Evolutionary conservation across 2,113 vertebrate genomes (phyloP).

Genomic region (Phrynosoma blainvillii): DNA sequence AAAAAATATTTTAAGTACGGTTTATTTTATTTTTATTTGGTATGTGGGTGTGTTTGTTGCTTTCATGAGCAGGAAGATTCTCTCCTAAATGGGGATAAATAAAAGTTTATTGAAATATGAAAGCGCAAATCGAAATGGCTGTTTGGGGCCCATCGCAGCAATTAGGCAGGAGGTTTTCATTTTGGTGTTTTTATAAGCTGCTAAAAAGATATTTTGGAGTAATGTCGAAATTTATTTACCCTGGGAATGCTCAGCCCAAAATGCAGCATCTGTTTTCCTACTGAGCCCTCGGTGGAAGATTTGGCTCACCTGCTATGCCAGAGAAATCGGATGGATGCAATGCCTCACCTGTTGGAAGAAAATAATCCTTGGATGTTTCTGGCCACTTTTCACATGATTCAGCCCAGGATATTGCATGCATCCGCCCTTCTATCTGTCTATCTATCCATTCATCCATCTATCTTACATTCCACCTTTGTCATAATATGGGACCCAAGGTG

Average conservation of each 20-base stretch:
- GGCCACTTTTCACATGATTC: background rate
- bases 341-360: background rate
- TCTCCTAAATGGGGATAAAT: constrained; percentile 74
- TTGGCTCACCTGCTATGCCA: background rate
- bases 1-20: background rate
- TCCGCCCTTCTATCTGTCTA: too few species aligned
- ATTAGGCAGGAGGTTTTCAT: constrained; percentile 67
- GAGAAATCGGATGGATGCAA: background rate
- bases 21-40: background rate
- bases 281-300: background rate
- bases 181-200: constrained; percentile 71
- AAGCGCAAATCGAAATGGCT: constrained; percentile 71
- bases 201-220: constrained; percentile 70
- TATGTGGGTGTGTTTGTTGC: background rate
- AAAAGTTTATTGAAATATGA: constrained; percentile 77
- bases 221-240: constrained; percentile 75
- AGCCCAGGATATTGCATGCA: background rate
- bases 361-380: background rate
- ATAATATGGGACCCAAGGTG: background rate
- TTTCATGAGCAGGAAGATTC: constrained; percentile 56
- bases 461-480: background rate
- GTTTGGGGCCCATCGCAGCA: constrained; percentile 62
- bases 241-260: constrained; percentile 56
- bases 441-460: background rate
- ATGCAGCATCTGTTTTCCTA: constrained; percentile 53